These are phyloP conservation scores for Percopsis transmontana DNA, from an alignment of 2,113 vertebrate genomes.

Conservation along the genomic window DNA sequence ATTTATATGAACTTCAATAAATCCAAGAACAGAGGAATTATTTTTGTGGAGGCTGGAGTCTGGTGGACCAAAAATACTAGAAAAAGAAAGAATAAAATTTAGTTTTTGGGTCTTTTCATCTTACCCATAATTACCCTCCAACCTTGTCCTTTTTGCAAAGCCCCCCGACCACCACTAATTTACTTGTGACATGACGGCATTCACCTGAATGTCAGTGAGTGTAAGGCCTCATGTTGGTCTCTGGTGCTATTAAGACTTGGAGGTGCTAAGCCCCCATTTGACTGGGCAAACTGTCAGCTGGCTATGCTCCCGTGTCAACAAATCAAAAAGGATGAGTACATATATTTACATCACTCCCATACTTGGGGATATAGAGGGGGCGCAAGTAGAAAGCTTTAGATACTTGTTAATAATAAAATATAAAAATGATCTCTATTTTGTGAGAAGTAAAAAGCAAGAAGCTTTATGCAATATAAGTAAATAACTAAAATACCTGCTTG, in stretches of 20 bases:
- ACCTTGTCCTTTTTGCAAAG: constrained; percentile 17
- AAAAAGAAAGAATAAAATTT: constrained; percentile 8
- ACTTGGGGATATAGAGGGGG: constrained; percentile 37
- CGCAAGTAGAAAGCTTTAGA: constrained; percentile 22
- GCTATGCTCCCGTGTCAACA: constrained; percentile 67
- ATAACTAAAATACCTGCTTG: constrained; percentile 67
- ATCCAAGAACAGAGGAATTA: constrained; percentile 65
- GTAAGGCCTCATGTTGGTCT: constrained; percentile 59
- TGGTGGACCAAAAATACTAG: constrained; percentile 39
- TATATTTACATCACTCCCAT: constrained; percentile 74
- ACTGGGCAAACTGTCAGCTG: constrained; percentile 74
- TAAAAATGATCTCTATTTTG: constrained; percentile 76
- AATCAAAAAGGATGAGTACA: constrained; percentile 77
- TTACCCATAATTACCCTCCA: neutral
- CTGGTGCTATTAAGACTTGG: constrained; percentile 65
- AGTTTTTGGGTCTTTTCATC: constrained; percentile 18
- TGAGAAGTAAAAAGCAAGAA: constrained; percentile 64
- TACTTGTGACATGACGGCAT: constrained; percentile 61
- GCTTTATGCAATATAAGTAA: constrained; percentile 66
- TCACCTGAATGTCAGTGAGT: constrained; percentile 74
- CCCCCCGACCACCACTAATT: constrained; percentile 17
- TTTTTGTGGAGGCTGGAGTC: constrained; percentile 50
- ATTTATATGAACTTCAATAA: constrained; percentile 64
- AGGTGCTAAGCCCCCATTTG: constrained; percentile 70
- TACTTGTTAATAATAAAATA: constrained; percentile 77